Evolutionary conservation across 2,797 vertebrate species (phyloP).

Genomic region (Salmo trutta): DNA sequence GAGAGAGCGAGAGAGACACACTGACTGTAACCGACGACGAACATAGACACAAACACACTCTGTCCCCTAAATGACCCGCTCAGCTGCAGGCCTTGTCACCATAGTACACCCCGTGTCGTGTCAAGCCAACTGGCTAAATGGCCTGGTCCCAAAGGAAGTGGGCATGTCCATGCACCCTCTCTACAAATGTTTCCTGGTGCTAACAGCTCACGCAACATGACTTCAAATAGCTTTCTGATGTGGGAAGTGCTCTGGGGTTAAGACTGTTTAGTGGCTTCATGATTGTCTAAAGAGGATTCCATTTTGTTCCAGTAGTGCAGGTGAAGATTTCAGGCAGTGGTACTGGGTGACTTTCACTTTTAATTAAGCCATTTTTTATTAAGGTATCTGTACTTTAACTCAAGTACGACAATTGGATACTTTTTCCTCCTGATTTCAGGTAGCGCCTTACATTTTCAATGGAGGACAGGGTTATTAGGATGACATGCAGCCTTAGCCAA

Average conservation of each 20-base stretch:
- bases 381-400: not conserved
- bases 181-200: not conserved
- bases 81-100: conserved; percentile 1
- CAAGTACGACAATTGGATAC: not conserved
- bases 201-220: conserved; percentile 1
- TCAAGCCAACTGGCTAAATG: not conserved
- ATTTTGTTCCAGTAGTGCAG: not conserved
- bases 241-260: not conserved
- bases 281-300: not conserved
- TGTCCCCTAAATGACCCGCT: conserved; percentile 4
- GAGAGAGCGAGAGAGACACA: conserved; percentile 1
- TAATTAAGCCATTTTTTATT: not conserved
- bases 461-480: not conserved
- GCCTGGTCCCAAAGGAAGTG: not conserved
- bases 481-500: not conserved
- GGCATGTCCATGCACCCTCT: not conserved
- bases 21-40: not conserved
- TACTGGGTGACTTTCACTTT: not conserved
- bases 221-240: not conserved
- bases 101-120: not conserved
- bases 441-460: not conserved
- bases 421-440: not conserved
- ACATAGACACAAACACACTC: not conserved
- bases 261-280: not conserved
- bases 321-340: not conserved